These are phyloP conservation scores for Pseudomugil tenellus DNA, from an alignment of 2,797 vertebrate genomes.

Conservation along the genomic window DNA sequence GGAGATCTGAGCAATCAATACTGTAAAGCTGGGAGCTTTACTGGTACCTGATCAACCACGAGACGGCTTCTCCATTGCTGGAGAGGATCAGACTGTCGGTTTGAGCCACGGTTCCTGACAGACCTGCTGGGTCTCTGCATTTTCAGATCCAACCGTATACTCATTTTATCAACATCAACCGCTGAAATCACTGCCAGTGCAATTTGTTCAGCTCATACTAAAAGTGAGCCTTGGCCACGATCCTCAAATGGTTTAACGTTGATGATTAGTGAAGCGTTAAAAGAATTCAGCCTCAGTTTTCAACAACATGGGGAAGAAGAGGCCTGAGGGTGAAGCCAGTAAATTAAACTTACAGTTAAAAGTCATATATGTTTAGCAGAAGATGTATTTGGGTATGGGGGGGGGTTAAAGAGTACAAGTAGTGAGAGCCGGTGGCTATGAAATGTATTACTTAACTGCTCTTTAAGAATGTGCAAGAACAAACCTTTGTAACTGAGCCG, in stretches of 20 bases:
- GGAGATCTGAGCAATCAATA: no score
- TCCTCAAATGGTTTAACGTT: background rate
- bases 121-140: no score
- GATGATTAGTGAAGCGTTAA: slow-evolving; percentile 4
- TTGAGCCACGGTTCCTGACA: no score
- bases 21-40: no score
- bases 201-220: slow-evolving; percentile 11
- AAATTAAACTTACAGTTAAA: slow-evolving; percentile 11
- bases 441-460: slow-evolving; percentile 26
- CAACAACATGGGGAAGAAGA: background rate
- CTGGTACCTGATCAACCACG: no score
- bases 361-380: slow-evolving; percentile 2
- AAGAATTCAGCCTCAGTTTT: slow-evolving; percentile 15
- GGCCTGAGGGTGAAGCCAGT: slow-evolving; percentile 14
- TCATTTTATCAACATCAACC: slow-evolving; percentile 11
- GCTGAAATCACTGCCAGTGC: background rate
- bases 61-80: no score
- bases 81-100: no score
- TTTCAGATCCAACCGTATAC: background rate
- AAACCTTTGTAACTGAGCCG: background rate
- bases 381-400: background rate
- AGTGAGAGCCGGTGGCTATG: slow-evolving; percentile 21
- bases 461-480: slow-evolving; percentile 21
- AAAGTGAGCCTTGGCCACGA: background rate
- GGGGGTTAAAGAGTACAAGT: background rate